Base-by-base conservation (phyloP, 2,888 invertebrate species). In the Trissoscelio sp. region DNA sequence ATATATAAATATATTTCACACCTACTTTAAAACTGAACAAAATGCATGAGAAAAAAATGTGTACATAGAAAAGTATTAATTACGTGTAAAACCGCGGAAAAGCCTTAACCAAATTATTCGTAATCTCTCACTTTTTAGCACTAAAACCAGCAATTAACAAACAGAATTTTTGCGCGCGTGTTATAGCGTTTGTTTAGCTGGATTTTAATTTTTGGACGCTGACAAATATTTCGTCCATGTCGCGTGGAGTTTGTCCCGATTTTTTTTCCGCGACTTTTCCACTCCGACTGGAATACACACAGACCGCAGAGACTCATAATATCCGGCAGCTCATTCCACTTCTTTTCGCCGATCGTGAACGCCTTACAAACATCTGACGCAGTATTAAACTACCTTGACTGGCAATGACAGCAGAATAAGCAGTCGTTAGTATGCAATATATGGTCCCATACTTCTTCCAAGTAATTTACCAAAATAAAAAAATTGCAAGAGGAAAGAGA, bases 361-460 rank as follows among this genome's bases (percentile, higher is more conserved):
- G 81, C 77, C 77, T 77, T 81, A 77, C 75, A 81, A 77, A 81
- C 81, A 79, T 66, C 70, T 78, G 78, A 83, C 78, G 78, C 60
- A 42, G 74, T 78, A 81, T 81, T 81, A 79, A 74, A 74, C 78
- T 79, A 53, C 78, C 72, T 79, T 81, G 73, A 81, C 79, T 79
- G 81, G 72, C 81, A 72, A 75, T 81, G 81, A 81, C 81, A 75
- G 58, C 72, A 51, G 72, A 79, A 67, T 81, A 79, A 75, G 72
- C 69, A 78, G 80, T 82, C 81, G 77, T 81, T 81, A 81, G 78
- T 81, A 81, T 81, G 81, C 81, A 57, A 81, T 81, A 77, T 78
- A 81, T 78, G 78, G 81, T 20, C 55, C 69, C 51, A 69, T 81
- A 57, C 81, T 81, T 81, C 78, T 81, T 78, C 81, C 67, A 42